Base-by-base conservation (phyloP, 2,888 invertebrate genomes). In the Mylabris sibirica region DNA sequence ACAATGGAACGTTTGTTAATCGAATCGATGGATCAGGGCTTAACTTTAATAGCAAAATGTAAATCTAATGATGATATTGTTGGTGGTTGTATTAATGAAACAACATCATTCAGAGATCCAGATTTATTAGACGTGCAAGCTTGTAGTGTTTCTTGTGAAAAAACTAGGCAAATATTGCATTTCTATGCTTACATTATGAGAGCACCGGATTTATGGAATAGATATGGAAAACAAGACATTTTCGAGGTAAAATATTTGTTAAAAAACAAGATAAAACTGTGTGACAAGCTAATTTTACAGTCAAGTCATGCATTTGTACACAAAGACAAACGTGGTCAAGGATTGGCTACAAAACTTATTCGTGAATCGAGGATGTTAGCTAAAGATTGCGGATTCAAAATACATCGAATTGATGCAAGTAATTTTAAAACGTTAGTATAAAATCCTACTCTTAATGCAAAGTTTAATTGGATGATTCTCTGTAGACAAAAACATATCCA, bases 71-170 rank as follows among this genome's bases (percentile, higher is more conserved):
- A 83, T 0, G 75, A 76, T 22, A 78, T 85, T 49, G 78, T 88
- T 0, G 89, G 88, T 0, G 85, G 88, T 0, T 76, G 82, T 6
- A 85, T 89, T 0, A 87, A 87, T 64, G 85, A 85, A 74, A 85
- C 85, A 63, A 78, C 85, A 0, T 86, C 82, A 72, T 87, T 87
- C 0, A 89, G 89, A 89, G 86, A 86, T 76, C 83, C 87, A 0
- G 83, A 85, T 26, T 84, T 88, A 78, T 81, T 86, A 0, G 88
- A 89, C 67, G 86, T 87, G 69, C 86, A 88, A 83, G 89, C 88
- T 0, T 87, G 87, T 71, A 81, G 77, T 69, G 84, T 88, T 0
- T 59, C 73, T 1, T 82, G 84, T 11, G 78, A 68, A 2, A 84
- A 87, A 0, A 86, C 87, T 66, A 81, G 84, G 35, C 76, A 86